Evolutionary conservation across 2,113 vertebrate genomes (phyloP), one percentile per base, ranked within the genome.

Genomic region (Phalacrocorax pelagicus): DNA sequence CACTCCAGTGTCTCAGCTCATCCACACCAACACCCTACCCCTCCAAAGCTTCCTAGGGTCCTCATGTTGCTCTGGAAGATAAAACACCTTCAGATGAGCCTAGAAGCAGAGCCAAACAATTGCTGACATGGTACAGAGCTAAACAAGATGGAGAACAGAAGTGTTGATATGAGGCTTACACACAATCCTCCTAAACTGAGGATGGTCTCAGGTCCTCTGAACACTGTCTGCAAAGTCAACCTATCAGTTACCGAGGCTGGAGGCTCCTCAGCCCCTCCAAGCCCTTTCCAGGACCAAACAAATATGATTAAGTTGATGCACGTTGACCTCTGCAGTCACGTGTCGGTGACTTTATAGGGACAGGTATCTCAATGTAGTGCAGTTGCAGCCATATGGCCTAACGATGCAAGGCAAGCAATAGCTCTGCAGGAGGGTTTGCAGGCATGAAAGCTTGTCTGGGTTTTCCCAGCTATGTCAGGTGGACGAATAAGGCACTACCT

Each of bases 1-100:
- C 0, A 0, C 36, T 62, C 29, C 63, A n/a, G 40, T 30, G 63
- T 22, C 32, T 52, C 49, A 69, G 13, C 46, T 54, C 46, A 57
- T n/a, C 79, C 66, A 77, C 23, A 2, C 11, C 18, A 59, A 24
- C 51, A 52, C 13, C 9, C 26, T 51, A 36, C 26, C 72, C 49
- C 51, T 47, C 36, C 8, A 5, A 36, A 82, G n/a, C 57, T 29
- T 78, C 69, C 9, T 0, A 2, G 8, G 13, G 5, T 57, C 32
- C 47, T 83, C 40, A 5, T 3, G 0, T 1, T 20, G 49, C 29
- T 44, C 54, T 65, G 36, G 34, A 12, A 83, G 52, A 49, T 6
- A 21, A 65, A 69, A 51, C 16, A 49, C 44, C 52, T 66, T 15
- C 57, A 52, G 70, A 30, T 6, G 23, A 82, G 29, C 15, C 63